Evolutionary conservation across 2,888 invertebrate species (phyloP).

Genomic region (Pachydiplax longipennis): DNA sequence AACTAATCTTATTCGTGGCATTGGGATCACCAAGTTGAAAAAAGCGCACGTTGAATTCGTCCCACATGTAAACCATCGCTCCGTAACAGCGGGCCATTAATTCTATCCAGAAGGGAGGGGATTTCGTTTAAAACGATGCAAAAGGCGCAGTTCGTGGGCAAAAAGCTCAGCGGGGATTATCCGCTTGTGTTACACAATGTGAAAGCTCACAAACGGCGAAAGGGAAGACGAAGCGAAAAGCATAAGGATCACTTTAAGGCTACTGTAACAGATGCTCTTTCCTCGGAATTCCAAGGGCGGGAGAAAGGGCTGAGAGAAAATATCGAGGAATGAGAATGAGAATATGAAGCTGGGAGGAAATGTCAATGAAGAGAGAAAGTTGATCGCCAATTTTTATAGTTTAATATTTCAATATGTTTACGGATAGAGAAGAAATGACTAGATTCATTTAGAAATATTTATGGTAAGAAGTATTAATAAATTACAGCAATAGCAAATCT

Average conservation of each 20-base stretch:
- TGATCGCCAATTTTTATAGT: neutral
- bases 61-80: neutral
- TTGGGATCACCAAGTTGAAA: neutral
- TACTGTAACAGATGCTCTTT: neutral
- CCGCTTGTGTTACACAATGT: neutral
- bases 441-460: neutral
- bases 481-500: too few species aligned
- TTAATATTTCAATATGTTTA: neutral
- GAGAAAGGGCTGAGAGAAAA: neutral
- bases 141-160: neutral
- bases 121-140: neutral
- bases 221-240: neutral
- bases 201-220: neutral
- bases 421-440: neutral
- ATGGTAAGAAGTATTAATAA: neutral
- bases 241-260: neutral
- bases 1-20: neutral
- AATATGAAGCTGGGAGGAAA: neutral
- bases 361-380: neutral
- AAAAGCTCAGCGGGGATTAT: neutral
- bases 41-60: neutral
- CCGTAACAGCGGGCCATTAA: neutral
- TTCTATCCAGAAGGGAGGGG: neutral
- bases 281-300: neutral
- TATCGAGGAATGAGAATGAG: neutral